phyloP scores from a whole-genome alignment of 2,888 invertebrate genomes.

The Malthinus seriepunctatus region DNA sequence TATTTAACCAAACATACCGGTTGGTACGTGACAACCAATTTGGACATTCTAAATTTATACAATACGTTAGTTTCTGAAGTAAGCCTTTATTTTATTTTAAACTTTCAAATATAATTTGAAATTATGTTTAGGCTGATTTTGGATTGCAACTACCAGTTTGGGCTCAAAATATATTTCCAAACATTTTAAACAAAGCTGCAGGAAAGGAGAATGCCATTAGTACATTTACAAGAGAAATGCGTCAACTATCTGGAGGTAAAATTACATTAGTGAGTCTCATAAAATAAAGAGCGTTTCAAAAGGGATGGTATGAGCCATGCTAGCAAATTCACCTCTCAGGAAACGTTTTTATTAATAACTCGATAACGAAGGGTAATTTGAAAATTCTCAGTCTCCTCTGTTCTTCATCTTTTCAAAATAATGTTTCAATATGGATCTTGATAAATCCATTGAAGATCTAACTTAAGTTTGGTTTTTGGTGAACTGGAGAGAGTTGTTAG shows the following conservation, averaged over 20 bases:
- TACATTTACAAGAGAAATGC: conserved; percentile 43
- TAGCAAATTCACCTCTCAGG: too few species aligned
- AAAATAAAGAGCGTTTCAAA: neutral
- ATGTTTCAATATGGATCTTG: too few species aligned
- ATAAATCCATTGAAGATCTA: too few species aligned
- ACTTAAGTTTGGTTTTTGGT: too few species aligned
- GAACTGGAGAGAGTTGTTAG: too few species aligned
- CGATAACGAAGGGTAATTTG: too few species aligned
- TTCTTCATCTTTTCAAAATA: too few species aligned
- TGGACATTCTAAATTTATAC: neutral
- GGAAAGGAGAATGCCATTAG: conserved; percentile 48
- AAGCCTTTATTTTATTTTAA: neutral
- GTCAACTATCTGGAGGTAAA: conserved; percentile 42
- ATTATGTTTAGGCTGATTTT: conserved; percentile 39
- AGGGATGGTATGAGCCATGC: neutral
- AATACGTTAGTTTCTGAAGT: conserved; percentile 1
- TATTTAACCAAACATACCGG: conserved; percentile 8
- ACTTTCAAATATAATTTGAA: neutral
- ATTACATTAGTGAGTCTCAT: neutral
- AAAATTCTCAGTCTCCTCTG: too few species aligned
- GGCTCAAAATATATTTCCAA: conserved; percentile 48
- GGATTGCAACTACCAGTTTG: conserved; percentile 51
- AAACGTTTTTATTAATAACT: too few species aligned
- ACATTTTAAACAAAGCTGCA: conserved; percentile 44
- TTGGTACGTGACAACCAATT: neutral